Evolutionary conservation across 1,140 invertebrate genomes (phyloP), one percentile per base, ranked within the genome.

Genomic region (Apis dorsata): DNA sequence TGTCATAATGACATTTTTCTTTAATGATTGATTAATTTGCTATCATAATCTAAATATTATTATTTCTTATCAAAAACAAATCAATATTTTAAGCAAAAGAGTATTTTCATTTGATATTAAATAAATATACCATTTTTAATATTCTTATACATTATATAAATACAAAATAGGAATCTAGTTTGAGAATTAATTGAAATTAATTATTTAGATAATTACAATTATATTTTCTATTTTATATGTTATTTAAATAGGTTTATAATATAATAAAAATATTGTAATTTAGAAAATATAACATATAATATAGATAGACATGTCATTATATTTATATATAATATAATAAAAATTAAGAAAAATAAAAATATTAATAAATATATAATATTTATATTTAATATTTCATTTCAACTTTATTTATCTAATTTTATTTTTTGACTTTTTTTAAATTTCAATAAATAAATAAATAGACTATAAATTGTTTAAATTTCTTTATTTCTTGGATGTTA

Each of bases 1-100:
- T 76, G 79, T 90, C 86, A 88, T 34, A n/a, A n/a, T 24, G 24
- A 34, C 76, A 83, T 76, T 70, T 21, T 59, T 79, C 69, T 79
- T 72, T 85, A 83, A 86, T 80, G 60, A 21, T 68, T 65, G 68
- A 69, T 53, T 73, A 80, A 69, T 73, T 80, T 69, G 57, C 53
- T 44, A 72, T 13, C 28, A 21, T 60, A 55, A 5, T 15, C 5
- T 19, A 44, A 11, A n/a, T 24, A 17, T 8, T 74, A n/a, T n/a
- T 49, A n/a, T 21, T 82, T 63, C 75, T 83, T 71, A 57, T 65
- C 55, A 10, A 17, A 21, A 24, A 28, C 9, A 0, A 55, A 15
- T 76, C 34, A 76, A 19, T 28, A 4, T 21, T 8, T 5, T 21
- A 13, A 11, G 24, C 17, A 8, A 17, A 8, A 19, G 28, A 76